Conservation (phyloP, 2,888 invertebrate genomes). For the Drosophila anomelani region DNA sequence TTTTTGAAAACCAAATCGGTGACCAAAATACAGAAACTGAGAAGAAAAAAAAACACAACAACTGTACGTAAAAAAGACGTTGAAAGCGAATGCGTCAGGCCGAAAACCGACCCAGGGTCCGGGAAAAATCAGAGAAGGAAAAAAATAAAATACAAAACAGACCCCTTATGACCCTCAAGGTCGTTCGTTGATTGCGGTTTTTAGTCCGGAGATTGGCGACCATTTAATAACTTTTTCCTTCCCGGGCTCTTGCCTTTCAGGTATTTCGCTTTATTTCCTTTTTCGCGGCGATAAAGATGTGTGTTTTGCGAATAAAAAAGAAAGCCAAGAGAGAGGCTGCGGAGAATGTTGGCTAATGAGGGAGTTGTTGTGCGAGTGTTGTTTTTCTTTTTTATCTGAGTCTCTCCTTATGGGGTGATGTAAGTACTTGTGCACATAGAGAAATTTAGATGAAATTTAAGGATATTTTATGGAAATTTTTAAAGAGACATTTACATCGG, state of each 20-base stretch:
- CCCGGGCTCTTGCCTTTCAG: slow-evolving; percentile 34
- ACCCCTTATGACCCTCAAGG: slow-evolving; percentile 67
- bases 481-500: no score
- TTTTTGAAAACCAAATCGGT: slow-evolving; percentile 38
- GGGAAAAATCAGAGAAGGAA: slow-evolving; percentile 19
- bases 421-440: slow-evolving; percentile 30
- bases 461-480: no score
- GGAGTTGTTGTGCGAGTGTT: slow-evolving; percentile 8
- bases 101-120: slow-evolving; percentile 68
- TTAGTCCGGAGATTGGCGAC: slow-evolving; percentile 60
- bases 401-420: slow-evolving; percentile 34
- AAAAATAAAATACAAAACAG: neutral
- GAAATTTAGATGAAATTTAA: neutral
- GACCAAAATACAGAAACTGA: slow-evolving; percentile 30
- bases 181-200: slow-evolving; percentile 78
- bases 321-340: slow-evolving; percentile 32
- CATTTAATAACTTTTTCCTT: slow-evolving; percentile 69
- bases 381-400: neutral
- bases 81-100: slow-evolving; percentile 62
- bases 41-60: slow-evolving; percentile 6
- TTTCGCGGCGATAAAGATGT: slow-evolving; percentile 67
- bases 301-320: slow-evolving; percentile 34
- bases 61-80: slow-evolving; percentile 13
- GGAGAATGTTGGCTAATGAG: slow-evolving; percentile 72
- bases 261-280: slow-evolving; percentile 74